Evolutionary conservation across 2,888 invertebrate species (phyloP), one percentile per base, ranked within the genome.

Genomic region (Harpagoxenus sublaevis): DNA sequence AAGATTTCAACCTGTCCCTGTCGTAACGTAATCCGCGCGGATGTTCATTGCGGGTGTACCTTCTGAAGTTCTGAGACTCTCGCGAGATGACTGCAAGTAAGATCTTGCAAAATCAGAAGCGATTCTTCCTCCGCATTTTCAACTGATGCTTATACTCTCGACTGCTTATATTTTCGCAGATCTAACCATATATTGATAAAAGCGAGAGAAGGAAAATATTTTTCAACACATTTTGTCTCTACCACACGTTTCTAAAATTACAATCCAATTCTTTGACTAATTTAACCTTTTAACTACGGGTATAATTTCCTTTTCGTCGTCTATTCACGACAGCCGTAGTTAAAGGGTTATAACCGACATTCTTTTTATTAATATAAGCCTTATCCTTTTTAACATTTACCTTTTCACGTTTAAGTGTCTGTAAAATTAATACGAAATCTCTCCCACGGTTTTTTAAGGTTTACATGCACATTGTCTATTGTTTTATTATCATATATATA

Each of bases 11-110:
- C 45, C 66, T 73, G 71, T 68, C 70, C 42, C 74, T 45, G 79
- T 74, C 79, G 79, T 60, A 70, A 70, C 55, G 78, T 31, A 60
- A 79, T 73, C 57, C 35, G 48, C 73, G 71, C 79, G 79, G 57
- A 81, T 81, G 74, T 45, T 60, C 60, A 48, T 74, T 28, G 60
- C 79, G 79, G 63, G 73, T 45, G 57, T 39, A 60, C 31, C 48
- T 39, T 28, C 45, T 45, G 23, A 23, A 23, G 23, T 23, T 23
- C 23, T 23, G 31, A 31, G 23, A 23, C 28, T 15, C 28, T 66
- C 45, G 45, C 23, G 45, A 23, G 8, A 65, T 42, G 6, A 66
- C 10, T 66, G 15, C 45, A 45, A 42, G 31, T 42, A 28, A 60
- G 15, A 63, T 42, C 23, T 15, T 70, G 55, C 78, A 31, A 70